Evolutionary conservation across 37 sponge, comb jelly and placozoan genomes (phyloP).

Genomic region (Axinella damicornis): DNA sequence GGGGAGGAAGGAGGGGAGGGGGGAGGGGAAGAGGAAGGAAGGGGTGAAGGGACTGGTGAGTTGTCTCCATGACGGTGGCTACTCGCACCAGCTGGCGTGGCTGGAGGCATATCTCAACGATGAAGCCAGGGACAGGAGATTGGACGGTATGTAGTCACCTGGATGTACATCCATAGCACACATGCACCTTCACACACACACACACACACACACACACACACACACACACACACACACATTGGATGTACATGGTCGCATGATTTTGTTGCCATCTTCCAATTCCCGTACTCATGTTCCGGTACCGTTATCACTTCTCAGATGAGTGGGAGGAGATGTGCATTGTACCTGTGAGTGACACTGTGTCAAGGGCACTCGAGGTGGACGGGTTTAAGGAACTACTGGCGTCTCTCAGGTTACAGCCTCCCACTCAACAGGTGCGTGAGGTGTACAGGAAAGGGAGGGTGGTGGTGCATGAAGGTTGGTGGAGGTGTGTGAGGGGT

Average conservation of each 20-base stretch:
- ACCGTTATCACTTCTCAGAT: constrained; percentile 36
- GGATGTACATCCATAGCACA: background rate
- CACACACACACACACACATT: constrained; percentile 26
- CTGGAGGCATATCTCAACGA: constrained; percentile 73
- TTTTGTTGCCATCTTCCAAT: too few relatives aligned
- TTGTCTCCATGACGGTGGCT: constrained; percentile 14
- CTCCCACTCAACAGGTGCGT: constrained; percentile 64
- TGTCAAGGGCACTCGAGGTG: constrained; percentile 38
- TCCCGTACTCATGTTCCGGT: too few relatives aligned
- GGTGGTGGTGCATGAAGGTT: too few relatives aligned
- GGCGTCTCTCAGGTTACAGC: constrained; percentile 53
- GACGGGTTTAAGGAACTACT: constrained; percentile 55
- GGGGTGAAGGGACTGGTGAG: constrained; percentile 4
- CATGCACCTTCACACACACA: background rate
- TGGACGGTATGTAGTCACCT: constrained; percentile 58
- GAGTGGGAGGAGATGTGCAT: constrained; percentile 84
- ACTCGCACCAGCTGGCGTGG: constrained; percentile 71
- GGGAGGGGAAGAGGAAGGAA: background rate
- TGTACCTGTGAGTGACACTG: constrained; percentile 59
- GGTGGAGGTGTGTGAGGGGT: too few relatives aligned
- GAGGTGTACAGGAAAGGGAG: too few relatives aligned
- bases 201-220: constrained; percentile 32
- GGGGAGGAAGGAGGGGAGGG: background rate
- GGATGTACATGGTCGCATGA: too few relatives aligned
- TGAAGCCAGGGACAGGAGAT: constrained; percentile 81